Evolutionary conservation across 2,113 vertebrate species (phyloP), one percentile per base, ranked within the genome.

Genomic region (Saccopteryx bilineata): DNA sequence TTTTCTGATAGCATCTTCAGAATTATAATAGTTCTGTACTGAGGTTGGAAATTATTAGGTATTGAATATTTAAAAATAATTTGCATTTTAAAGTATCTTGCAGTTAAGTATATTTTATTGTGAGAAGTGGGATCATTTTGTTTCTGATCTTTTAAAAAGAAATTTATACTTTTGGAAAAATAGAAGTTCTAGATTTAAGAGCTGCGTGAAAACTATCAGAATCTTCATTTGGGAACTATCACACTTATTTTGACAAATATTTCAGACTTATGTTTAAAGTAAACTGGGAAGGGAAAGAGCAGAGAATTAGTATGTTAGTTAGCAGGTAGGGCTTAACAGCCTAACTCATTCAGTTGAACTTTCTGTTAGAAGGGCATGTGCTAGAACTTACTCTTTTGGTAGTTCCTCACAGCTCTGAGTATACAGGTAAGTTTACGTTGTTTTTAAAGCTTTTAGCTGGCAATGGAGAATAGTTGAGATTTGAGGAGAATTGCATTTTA

Each of bases 371-470:
- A 88, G 60, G 86, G n/a, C 24, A 48, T 94, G 12, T 95, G 91
- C 75, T 87, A 96, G 95, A 39, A 63, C 26, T 82, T 65, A n/a
- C 76, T 95, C 60, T 96, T 89, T 97, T 83, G 96, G 75, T 92
- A 96, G 90, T 39, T 87, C 95, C 76, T 80, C 79, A 52, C 93
- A 97, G 21, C 95, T 97, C 17, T 97, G 15, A 94, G 66, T 89
- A 3, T 61, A 60, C 79, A 97, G 92, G 84, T 97, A 96, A 97
- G 79, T 98, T 96, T 82, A 78, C 11, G 12, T 76, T 93, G 7
- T 95, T 75, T 96, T 60, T 97, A 96, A 97, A 96, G 78, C 85
- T 97, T 97, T 96, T 96, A 95, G 65, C 79, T 96, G 86, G 74
- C 79, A 87, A 3, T 74, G 71, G 87, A 93, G 50, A 46, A 46